phyloP scores from a whole-genome alignment of 2,797 vertebrate genomes.

The Molossus molossus region DNA sequence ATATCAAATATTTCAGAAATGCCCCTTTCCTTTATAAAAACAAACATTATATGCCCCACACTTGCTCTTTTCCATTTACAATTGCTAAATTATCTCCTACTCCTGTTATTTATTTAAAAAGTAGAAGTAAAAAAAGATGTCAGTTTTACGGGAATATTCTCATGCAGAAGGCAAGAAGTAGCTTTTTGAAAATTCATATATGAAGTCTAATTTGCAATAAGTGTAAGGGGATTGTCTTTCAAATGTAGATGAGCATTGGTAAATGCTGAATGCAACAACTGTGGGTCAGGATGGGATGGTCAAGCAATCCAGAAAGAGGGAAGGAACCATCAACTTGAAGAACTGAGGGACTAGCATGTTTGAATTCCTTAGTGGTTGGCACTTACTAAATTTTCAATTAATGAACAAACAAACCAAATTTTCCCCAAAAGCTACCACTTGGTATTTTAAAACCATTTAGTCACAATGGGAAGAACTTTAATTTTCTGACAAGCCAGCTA shows the following conservation, averaged over 20 bases:
- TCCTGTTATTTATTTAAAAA: conserved; percentile 51
- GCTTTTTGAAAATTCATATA: conserved; percentile 4
- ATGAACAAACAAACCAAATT: background rate
- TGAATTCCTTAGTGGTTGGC: background rate
- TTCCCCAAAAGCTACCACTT: conserved; percentile 22
- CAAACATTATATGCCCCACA: background rate
- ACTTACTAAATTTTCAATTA: conserved; percentile 50
- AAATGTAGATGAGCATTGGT: background rate
- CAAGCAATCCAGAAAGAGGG: background rate
- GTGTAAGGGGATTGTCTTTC: background rate
- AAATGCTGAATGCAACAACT: background rate
- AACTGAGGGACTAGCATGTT: background rate
- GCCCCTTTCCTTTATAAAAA: conserved; percentile 39
- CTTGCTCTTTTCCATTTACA: conserved; percentile 2
- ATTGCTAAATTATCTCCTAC: conserved; percentile 26
- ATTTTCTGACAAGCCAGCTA: conserved; percentile 2
- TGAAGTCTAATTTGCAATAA: background rate
- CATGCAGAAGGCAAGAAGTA: conserved; percentile 54
- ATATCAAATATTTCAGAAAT: conserved; percentile 65
- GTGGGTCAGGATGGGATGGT: background rate
- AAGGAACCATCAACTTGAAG: background rate
- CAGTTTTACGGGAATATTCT: conserved; percentile 26
- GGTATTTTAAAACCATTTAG: conserved; percentile 17
- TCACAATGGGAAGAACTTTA: background rate
- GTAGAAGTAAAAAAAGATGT: conserved; percentile 20